A percentile compares a stretch with the other conserved stretches of the same genome.
Conservation (phyloP, 2,113 vertebrate species). For the Dipodomys ordii region DNA sequence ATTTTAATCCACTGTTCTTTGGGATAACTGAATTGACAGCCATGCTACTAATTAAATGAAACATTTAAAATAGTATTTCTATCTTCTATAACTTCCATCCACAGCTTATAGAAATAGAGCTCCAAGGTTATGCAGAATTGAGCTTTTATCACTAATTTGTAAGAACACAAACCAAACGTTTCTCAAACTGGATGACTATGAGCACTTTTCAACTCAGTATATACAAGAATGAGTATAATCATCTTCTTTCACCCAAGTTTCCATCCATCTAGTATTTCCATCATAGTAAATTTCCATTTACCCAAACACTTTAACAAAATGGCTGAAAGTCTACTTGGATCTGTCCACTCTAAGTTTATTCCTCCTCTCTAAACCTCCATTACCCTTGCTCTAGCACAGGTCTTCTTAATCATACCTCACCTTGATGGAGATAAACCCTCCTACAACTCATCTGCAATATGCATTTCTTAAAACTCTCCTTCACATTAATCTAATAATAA, state of each 20-base stretch:
- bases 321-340: no score
- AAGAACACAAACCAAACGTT: rapidly evolving
- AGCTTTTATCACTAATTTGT: neutral
- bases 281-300: neutral
- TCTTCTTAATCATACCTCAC: neutral
- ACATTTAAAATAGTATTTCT: neutral
- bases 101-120: neutral
- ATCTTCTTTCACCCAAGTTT: neutral
- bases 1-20: neutral
- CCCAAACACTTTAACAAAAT: neutral
- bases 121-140: neutral
- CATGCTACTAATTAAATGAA: neutral
- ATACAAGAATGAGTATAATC: neutral
- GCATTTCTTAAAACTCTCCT: neutral
- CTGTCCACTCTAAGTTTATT: no score
- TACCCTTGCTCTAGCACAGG: no score
- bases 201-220: neutral
- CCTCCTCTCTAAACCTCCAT: neutral
- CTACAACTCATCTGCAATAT: no score
- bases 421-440: neutral
- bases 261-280: neutral
- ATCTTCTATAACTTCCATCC: neutral
- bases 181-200: neutral
- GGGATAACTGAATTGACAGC: neutral
- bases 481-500: rapidly evolving